Evolutionary conservation across 2,888 invertebrate genomes (phyloP).

Genomic region (Synergus itoensis): DNA sequence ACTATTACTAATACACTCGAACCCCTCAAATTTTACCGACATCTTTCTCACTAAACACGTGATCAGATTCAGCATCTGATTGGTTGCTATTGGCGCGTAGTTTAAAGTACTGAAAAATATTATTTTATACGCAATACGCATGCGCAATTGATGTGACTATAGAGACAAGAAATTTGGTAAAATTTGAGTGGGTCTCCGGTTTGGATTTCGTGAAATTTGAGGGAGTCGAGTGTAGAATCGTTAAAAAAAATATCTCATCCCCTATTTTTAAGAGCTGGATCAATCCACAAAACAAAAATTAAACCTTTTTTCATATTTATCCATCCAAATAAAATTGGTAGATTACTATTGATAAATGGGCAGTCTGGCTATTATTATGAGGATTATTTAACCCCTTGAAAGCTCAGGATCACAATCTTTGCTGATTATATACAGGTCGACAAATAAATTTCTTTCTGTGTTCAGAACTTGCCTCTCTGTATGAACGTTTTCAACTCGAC

Average conservation of each 20-base stretch:
- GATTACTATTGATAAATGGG: not conserved
- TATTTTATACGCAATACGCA: no score
- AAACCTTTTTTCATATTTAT: not conserved
- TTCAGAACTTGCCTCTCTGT: conserved; percentile 18
- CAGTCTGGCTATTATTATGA: conserved; percentile 10
- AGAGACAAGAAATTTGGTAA: no score
- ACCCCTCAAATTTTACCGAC: no score
- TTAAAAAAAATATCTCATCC: not conserved
- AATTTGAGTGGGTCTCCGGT: no score
- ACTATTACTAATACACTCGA: not conserved
- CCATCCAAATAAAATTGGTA: not conserved
- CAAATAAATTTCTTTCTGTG: conserved; percentile 55
- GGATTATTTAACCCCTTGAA: conserved; percentile 35
- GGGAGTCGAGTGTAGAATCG: no score
- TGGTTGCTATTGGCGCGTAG: no score
- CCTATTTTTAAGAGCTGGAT: not conserved
- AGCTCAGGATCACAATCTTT: conserved; percentile 50
- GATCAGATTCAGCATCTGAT: no score
- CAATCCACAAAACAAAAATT: not conserved
- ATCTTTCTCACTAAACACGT: no score
- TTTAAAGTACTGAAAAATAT: no score
- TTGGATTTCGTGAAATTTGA: no score
- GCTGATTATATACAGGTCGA: conserved; percentile 50
- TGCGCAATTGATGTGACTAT: no score
- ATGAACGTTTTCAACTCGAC: not conserved